Base-by-base conservation (phyloP, 2,888 invertebrate species). In the Tetramorium bicarinatum region DNA sequence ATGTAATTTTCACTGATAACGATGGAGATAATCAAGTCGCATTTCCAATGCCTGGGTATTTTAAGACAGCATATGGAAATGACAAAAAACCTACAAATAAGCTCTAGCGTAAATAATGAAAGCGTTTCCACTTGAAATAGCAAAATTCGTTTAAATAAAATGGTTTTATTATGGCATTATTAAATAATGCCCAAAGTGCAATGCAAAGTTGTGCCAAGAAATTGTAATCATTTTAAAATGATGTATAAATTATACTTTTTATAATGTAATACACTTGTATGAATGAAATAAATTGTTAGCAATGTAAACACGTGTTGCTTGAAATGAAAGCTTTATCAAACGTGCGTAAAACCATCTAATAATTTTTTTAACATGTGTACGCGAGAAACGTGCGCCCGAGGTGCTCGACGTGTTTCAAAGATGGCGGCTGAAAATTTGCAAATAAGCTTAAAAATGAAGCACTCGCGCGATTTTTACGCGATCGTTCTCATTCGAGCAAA, bases 1-100 rank as follows among this genome's bases (percentile, higher is more conserved):
- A 79, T 62, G 85, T 90, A 4, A 38, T 91, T 18, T 79, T 85
- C 8, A 88, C 90, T 38, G 88, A 91, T 25, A 90, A 91, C 21
- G 44, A 44, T 21, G 15, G 49, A 38, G 47, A 75, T 1, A 64
- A 18, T 21, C 3, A 11, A 3, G 34, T 61, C 15, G 18, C 1
- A 18, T 49, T 76, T 9, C 11, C 44, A 41, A 7, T 2, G 1
- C 21, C 38, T 1, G 18, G 9, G 0, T 21, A 6, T 7, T 21
- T 21, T 3, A 59, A 74, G 38, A 7, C 1, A 9, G 25, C 15
- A 49, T 3, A 29, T 29, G 0, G 47, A 83, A 67, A 52, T 52
- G 52, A 4, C 61, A 8, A 44, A 8, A 8, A 44, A 4, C 3
- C 8, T 7, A 77, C 56, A 56, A 67, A 69, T 69, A 69, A 69